Base-by-base conservation (phyloP, 2,888 invertebrate species). In the Leuctra nigra region DNA sequence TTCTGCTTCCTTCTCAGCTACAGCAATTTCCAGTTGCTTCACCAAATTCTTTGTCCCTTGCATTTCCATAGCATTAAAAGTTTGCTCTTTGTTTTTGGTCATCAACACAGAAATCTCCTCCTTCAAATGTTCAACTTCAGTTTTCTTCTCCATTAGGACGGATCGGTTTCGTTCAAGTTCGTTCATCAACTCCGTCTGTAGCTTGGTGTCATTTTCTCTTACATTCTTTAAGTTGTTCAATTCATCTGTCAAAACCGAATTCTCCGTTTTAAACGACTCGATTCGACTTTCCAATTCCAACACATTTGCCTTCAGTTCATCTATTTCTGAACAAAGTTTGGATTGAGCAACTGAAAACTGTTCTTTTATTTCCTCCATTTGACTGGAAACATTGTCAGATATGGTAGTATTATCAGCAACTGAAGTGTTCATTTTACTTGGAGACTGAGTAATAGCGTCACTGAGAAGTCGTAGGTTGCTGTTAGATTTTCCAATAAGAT, bases 101-200 rank as follows among this genome's bases (percentile, higher is more conserved):
- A 56, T 33, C 16, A 53, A n/a, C 9, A 7, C 25, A 29, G 18
- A 14, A 14, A 58, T 38, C 16, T 58, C 57, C 3, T 58, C 57
- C n/a, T 25, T 29, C 35, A 54, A 47, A 6, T 54, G 33, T 38
- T 24, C 39, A 4, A 54, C 16, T 38, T 58, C 57, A n/a, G 14
- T 16, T 13, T 23, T 58, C 7, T 54, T 54, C 50, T 58, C n/a
- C 2, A 29, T 23, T 7, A 38, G 36, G 13, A 13, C 18, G 11
- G 48, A n/a, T 4, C 57, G 47, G 16, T 16, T 22, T n/a, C 13
- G n/a, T 23, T 58, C 46, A 6, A 58, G 16, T 29, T 54, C 54
- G 25, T 58, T 48, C 54, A 46, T 20, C 6, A 58, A 41, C n/a
- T 54, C 57, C 7, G 16, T 39, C 7, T 41, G 35, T 9, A 20